These are phyloP conservation scores for Esox niger DNA, from an alignment of 2,113 vertebrate genomes.

Conservation along the genomic window DNA sequence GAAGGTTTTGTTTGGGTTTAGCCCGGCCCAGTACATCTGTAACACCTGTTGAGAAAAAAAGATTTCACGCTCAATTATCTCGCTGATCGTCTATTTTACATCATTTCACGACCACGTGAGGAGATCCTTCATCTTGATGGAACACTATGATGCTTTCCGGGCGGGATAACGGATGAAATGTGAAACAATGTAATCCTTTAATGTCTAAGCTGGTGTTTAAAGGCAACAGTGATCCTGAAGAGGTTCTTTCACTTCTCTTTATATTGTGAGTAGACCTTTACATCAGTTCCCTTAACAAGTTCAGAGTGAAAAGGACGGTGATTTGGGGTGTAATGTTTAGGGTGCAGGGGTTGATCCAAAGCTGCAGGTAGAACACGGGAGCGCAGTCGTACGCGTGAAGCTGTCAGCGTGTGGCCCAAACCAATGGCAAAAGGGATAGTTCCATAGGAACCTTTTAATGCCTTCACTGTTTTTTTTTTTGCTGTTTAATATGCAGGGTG, in stretches of 20 bases:
- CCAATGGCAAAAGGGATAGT: conserved; percentile 57
- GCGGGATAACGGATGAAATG: not conserved
- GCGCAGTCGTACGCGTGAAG: conserved; percentile 66
- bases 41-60: conserved; percentile 53
- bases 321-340: conserved; percentile 25
- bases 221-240: too few relatives aligned
- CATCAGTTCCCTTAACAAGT: conserved; percentile 23
- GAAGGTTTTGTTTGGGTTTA: conserved; percentile 36
- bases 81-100: not conserved
- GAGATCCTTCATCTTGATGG: conserved; percentile 1
- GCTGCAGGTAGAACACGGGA: conserved; percentile 58
- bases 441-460: conserved; percentile 34
- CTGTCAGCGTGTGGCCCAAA: conserved; percentile 63
- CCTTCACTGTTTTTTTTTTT: conserved; percentile 39
- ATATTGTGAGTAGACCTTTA: not conserved
- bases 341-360: conserved; percentile 59
- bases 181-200: too few relatives aligned
- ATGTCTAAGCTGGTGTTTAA: too few relatives aligned
- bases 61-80: conserved; percentile 12
- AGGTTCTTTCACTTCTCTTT: too few relatives aligned
- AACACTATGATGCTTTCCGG: conserved; percentile 1
- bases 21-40: conserved; percentile 2
- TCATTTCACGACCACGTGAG: not conserved
- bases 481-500: conserved; percentile 64
- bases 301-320: conserved; percentile 34